Conservation (phyloP, 2,113 vertebrate species). For the Charina bottae region DNA sequence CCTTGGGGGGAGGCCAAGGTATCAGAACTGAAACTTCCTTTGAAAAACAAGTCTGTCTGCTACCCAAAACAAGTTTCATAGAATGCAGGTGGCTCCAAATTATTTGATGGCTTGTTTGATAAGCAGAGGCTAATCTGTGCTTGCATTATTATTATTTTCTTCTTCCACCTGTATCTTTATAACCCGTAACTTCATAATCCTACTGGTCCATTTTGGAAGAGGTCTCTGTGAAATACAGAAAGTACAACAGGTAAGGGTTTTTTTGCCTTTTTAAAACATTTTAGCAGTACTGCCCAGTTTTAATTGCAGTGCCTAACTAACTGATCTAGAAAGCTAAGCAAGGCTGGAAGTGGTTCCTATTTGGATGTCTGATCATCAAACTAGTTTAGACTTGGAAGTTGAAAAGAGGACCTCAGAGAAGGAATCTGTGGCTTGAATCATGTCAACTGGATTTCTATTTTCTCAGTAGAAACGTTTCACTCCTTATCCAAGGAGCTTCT, state of each 20-base stretch:
- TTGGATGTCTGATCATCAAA: background rate
- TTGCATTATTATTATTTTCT: background rate
- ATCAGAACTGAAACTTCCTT: background rate
- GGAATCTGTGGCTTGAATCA: too few relatives aligned
- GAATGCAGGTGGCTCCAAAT: background rate
- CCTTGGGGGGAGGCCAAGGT: background rate
- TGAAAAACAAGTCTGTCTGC: slow-evolving; percentile 6
- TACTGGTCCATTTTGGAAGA: background rate
- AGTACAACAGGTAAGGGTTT: background rate
- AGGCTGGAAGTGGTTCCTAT: background rate
- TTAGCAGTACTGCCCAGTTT: background rate
- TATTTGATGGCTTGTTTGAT: background rate
- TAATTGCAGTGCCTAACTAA: background rate
- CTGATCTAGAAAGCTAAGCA: background rate
- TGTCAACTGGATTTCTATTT: too few relatives aligned
- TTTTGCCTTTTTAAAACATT: background rate
- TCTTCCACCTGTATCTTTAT: background rate
- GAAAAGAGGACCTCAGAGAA: background rate
- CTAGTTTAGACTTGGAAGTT: background rate
- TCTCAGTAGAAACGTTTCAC: too few relatives aligned
- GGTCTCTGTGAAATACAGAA: background rate
- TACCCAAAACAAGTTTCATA: background rate
- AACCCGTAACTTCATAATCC: background rate
- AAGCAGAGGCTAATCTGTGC: background rate
- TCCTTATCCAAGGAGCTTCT: too few relatives aligned